Percentiles rank a stretch among this genome's conserved stretches.
Conservation (phyloP, 1,140 invertebrate species). For the Camponotus pennsylvanicus region DNA sequence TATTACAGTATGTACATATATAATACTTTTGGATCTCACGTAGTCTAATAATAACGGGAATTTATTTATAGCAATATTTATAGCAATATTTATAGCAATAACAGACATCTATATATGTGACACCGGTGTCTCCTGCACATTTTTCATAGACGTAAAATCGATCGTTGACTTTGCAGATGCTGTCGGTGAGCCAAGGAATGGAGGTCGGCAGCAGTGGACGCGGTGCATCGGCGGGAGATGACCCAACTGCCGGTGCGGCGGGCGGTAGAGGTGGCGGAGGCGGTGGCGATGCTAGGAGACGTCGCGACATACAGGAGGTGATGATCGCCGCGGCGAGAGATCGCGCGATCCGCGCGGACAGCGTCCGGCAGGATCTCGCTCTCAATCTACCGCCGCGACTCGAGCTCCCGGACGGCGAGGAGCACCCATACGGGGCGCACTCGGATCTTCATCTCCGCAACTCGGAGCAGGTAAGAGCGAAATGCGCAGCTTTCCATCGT, state of each 20-base stretch:
- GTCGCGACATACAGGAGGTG: slow-evolving; percentile 81
- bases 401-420: slow-evolving; percentile 90
- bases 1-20: background rate
- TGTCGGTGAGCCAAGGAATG: slow-evolving; percentile 88
- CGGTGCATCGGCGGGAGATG: slow-evolving; percentile 83
- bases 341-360: slow-evolving; percentile 87
- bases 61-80: background rate
- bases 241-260: slow-evolving; percentile 79
- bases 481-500: too few relatives aligned
- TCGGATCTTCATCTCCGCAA: slow-evolving; percentile 88
- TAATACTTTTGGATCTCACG: background rate
- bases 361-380: slow-evolving; percentile 88
- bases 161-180: slow-evolving; percentile 85
- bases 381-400: slow-evolving; percentile 90
- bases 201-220: slow-evolving; percentile 88
- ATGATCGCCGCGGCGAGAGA: slow-evolving; percentile 86
- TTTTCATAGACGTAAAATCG: slow-evolving; percentile 7
- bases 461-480: slow-evolving; percentile 87
- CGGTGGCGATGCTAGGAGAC: slow-evolving; percentile 68
- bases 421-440: slow-evolving; percentile 88
- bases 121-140: too few relatives aligned
- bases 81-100: background rate
- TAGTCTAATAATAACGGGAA: background rate
- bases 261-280: slow-evolving; percentile 84
- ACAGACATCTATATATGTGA: background rate